phyloP scores from a whole-genome alignment of 2,797 vertebrate species.

The Arremon aurantiirostris region DNA sequence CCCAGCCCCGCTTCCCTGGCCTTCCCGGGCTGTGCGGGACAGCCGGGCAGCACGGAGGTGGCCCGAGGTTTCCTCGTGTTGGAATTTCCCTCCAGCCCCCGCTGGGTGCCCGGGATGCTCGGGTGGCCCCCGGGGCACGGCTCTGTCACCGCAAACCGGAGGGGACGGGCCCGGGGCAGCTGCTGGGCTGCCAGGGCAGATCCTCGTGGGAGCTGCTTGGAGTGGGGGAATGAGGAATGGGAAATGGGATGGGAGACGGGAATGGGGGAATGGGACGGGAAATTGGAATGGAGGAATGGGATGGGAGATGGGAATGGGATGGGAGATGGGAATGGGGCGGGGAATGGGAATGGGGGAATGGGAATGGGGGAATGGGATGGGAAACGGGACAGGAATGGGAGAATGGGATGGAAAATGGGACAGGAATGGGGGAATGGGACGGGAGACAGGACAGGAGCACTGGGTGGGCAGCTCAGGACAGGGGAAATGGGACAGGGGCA shows the following conservation, averaged over 20 bases:
- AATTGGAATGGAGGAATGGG: neutral
- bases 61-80: neutral
- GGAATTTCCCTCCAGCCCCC: neutral
- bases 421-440: no score
- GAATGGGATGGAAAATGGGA: no score
- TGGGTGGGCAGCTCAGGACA: no score
- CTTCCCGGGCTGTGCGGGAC: neutral
- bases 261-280: neutral
- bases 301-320: no score
- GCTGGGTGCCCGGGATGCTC: neutral
- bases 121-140: neutral
- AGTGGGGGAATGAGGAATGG: no score
- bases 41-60: rapidly evolving
- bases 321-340: no score
- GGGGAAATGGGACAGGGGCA: no score
- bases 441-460: no score
- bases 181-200: neutral
- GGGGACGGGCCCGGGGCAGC: neutral
- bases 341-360: no score
- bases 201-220: neutral
- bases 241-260: no score
- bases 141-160: neutral
- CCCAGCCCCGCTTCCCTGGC: neutral
- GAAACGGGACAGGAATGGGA: no score
- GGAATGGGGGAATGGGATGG: no score